Percentiles rank a stretch among this genome's conserved stretches.
Evolutionary conservation across 2,888 invertebrate species (phyloP).

Genomic region (Pachymerium ferrugineum): DNA sequence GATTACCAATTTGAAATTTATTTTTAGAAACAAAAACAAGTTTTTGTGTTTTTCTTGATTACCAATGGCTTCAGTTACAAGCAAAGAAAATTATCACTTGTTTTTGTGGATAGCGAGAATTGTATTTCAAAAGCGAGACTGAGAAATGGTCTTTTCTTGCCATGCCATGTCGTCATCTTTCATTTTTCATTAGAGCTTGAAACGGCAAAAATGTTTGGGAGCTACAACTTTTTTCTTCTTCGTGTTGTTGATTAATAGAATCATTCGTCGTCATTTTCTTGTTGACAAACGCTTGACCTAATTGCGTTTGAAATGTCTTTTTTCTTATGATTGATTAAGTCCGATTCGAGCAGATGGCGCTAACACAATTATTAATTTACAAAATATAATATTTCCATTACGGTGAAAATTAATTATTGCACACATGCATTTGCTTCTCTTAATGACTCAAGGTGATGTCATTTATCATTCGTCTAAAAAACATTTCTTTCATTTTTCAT

Average conservation of each 20-base stretch:
- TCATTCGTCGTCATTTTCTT: background rate
- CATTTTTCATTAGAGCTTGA: background rate
- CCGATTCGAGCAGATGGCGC: background rate
- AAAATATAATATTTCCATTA: conserved; percentile 22
- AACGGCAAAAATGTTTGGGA: background rate
- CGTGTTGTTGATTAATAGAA: background rate
- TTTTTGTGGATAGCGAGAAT: no score
- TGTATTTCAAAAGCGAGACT: no score
- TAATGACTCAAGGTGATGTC: conserved; percentile 20
- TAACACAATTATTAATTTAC: conserved; percentile 16
- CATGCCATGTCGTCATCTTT: background rate
- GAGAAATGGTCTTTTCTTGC: background rate
- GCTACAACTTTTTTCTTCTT: background rate
- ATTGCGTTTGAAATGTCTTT: background rate
- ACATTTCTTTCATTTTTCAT: background rate
- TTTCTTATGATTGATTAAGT: background rate
- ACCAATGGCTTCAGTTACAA: no score
- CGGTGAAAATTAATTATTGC: background rate
- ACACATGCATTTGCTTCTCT: background rate
- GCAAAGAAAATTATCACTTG: no score
- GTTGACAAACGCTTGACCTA: conserved; percentile 8
- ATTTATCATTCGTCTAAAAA: conserved; percentile 1
- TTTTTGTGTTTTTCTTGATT: no score
- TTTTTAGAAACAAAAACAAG: no score
- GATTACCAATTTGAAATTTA: no score